Base-by-base conservation (phyloP, 2,797 vertebrate species). In the Lepidocolaptes lacrymiger region DNA sequence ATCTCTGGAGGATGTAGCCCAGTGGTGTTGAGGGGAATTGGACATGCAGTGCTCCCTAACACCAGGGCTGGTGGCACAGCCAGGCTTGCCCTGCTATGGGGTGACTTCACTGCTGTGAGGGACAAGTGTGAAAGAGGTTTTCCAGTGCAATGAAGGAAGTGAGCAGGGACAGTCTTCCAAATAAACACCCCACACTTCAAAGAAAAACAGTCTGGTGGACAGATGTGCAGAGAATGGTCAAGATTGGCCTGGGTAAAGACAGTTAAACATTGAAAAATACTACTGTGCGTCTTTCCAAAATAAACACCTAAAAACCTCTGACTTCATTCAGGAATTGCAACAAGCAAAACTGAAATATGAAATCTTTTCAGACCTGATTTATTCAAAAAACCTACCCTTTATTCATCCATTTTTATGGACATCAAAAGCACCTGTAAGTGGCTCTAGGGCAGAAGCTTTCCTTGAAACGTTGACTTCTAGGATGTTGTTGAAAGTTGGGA, bases 71-170 rank as follows among this genome's bases (percentile, higher is more conserved):
- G 27, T 77, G 59, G 34, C 36, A 61, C 32, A 56, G 32, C 10
- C 1, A 3, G 7, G 2, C 34, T 94, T 0, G 1, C 2, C 3
- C 67, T 52, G 4, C 32, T 72, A 17, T 0, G 0, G 0, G 5
- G 32, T 66, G 51, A 39, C 56, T 67, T 82, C 28, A 22, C 36
- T 32, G 8, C 24, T 37, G 6, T 5, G 17, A 49, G 18, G 22
- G 5, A 19, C 28, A 49, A 32, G 8, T 8, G n/a, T 39, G 37
- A 49, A 72, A 66, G 19, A 84, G 6, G 2, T 52, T 76, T 73
- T 46, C 52, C 64, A 71, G 14, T 4, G 3, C 32, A 21, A 19
- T 32, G 28, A 80, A 73, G 9, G 46, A 74, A 69, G 4, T 6
- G 18, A 87, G 20, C 7, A 37, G 11, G 22, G 27, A 58, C 22